These are phyloP conservation scores for Sitobion miscanthi DNA, from an alignment of 1,140 invertebrate genomes.

Conservation along the genomic window DNA sequence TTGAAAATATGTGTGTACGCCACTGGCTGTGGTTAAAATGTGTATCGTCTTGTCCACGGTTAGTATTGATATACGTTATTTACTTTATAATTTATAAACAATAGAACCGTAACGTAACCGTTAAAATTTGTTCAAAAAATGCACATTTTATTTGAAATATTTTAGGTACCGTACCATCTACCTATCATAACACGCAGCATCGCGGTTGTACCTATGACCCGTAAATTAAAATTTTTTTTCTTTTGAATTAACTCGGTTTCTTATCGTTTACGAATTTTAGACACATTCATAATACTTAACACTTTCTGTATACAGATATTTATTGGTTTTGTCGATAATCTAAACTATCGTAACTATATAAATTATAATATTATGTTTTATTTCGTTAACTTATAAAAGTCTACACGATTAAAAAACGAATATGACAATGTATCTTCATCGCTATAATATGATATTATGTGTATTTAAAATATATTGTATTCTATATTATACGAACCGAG, in stretches of 20 bases:
- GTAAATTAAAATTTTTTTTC: neutral
- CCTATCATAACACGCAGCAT: neutral
- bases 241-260: neutral
- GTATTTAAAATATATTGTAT: too few species aligned
- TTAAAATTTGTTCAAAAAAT: neutral
- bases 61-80: too few species aligned
- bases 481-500: too few species aligned
- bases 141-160: neutral
- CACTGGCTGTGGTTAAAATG: neutral
- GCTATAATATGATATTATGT: too few species aligned
- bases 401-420: too few species aligned
- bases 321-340: neutral
- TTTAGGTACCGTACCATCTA: too few species aligned
- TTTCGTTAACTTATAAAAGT: neutral
- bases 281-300: neutral
- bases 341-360: too few species aligned
- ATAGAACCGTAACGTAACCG: neutral
- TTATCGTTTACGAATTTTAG: neutral
- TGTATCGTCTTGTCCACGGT: neutral
- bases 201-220: neutral
- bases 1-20: too few species aligned
- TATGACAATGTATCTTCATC: too few species aligned
- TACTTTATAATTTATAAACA: too few species aligned
- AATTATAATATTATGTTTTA: neutral
- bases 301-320: neutral